phyloP scores from a whole-genome alignment of 2,113 vertebrate genomes.

The Albula glossodonta region DNA sequence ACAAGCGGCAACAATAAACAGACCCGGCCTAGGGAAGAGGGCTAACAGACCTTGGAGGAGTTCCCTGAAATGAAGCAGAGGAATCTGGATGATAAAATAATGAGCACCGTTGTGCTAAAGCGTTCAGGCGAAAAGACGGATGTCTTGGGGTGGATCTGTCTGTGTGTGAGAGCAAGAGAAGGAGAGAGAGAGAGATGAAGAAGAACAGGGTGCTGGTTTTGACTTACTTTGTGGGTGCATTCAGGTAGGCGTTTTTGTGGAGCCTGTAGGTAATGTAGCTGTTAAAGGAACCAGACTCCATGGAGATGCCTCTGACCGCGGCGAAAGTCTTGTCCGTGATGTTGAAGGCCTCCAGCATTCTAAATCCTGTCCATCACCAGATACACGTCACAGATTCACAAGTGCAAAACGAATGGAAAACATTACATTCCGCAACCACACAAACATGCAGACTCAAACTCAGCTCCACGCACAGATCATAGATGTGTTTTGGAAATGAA shows the following conservation, averaged over 20 bases:
- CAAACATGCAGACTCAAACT: neutral
- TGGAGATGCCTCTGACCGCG: slow-evolving; percentile 87
- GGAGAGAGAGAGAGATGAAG: neutral
- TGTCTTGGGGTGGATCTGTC: neutral
- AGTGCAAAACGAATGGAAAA: neutral
- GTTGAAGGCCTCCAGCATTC: slow-evolving; percentile 97
- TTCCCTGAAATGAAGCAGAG: slow-evolving; percentile 12
- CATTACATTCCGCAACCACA: neutral
- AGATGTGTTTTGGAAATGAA: neutral
- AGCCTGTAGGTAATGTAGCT: slow-evolving; percentile 87
- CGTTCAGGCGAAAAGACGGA: neutral
- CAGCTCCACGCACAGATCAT: too few species aligned
- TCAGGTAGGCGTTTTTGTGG: slow-evolving; percentile 90
- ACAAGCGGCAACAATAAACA: slow-evolving; percentile 47
- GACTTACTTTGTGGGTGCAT: slow-evolving; percentile 88
- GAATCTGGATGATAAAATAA: slow-evolving; percentile 47
- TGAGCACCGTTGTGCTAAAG: slow-evolving; percentile 29
- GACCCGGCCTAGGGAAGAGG: slow-evolving; percentile 6
- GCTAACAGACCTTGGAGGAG: slow-evolving; percentile 34
- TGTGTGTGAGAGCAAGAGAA: too few species aligned
- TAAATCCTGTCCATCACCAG: slow-evolving; percentile 77
- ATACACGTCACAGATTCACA: neutral
- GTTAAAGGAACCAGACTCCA: slow-evolving; percentile 95
- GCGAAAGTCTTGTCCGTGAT: slow-evolving; percentile 90
- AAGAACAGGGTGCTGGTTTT: neutral